phyloP scores from a whole-genome alignment of 2,113 vertebrate species.

The Semnopithecus entellus region DNA sequence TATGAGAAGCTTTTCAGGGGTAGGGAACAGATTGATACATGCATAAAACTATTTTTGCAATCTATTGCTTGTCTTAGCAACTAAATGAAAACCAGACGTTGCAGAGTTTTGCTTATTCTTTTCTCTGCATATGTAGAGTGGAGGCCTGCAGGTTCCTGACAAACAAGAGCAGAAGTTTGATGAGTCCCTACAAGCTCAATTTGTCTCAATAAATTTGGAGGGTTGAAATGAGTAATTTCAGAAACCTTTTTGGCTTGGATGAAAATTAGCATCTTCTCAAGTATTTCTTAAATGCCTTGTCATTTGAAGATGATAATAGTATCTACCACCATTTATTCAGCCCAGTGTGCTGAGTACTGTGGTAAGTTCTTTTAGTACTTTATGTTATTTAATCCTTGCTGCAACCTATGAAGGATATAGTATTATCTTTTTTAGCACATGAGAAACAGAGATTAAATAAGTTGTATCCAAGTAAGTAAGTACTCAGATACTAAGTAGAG shows the following conservation, averaged over 20 bases:
- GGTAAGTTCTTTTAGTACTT: background rate
- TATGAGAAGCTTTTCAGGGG: background rate
- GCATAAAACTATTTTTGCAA: background rate
- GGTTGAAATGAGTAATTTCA: background rate
- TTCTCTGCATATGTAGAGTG: background rate
- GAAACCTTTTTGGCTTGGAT: background rate
- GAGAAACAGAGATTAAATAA: background rate
- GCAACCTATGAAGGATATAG: background rate
- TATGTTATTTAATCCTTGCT: background rate
- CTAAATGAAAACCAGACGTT: conserved; percentile 4
- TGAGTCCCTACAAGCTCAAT: background rate
- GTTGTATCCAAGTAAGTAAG: background rate
- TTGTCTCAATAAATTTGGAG: background rate
- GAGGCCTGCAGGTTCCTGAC: background rate
- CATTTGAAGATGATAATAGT: background rate
- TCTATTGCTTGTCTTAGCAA: background rate
- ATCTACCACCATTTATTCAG: background rate
- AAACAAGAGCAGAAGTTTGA: background rate
- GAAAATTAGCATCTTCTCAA: background rate
- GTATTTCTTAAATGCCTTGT: background rate
- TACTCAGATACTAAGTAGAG: background rate
- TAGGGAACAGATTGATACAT: background rate
- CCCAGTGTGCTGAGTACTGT: background rate
- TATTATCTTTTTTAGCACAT: background rate
- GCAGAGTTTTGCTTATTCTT: background rate